A percentile compares a stretch with the other conserved stretches of the same genome.
Conservation (phyloP, 2,113 vertebrate genomes). For the Anas platyrhynchos region DNA sequence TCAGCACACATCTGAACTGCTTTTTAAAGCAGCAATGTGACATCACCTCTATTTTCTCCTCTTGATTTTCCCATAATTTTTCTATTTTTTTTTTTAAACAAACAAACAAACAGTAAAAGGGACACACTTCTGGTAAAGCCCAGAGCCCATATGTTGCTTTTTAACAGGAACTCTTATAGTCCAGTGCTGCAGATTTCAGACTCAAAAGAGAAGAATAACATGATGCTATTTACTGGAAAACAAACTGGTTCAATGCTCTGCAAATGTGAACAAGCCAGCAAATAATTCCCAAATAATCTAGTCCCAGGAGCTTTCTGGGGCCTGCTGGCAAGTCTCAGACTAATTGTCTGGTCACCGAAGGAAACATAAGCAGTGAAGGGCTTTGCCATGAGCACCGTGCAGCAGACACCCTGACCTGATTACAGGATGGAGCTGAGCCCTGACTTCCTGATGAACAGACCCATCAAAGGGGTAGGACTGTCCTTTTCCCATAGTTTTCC, state of each 20-base stretch:
- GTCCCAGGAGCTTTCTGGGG: background rate
- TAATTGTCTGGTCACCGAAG: background rate
- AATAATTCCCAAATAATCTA: background rate
- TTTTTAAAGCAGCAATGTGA: background rate
- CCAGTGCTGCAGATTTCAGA: background rate
- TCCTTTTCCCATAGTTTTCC: background rate
- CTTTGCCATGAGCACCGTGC: background rate
- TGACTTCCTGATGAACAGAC: background rate
- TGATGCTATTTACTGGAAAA: background rate
- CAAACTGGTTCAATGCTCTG: background rate
- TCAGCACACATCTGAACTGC: background rate
- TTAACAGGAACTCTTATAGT: background rate
- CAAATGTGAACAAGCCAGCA: background rate
- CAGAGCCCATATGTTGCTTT: background rate
- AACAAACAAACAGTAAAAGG: background rate
- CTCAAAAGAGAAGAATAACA: background rate
- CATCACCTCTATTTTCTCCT: background rate
- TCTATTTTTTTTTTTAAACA: background rate
- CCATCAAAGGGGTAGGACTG: background rate
- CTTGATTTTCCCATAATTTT: background rate
- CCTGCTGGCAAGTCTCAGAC: background rate
- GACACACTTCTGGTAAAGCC: background rate
- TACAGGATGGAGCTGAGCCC: background rate
- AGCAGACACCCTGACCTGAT: background rate
- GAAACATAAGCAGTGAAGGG: background rate